phyloP scores from a whole-genome alignment of 2,797 vertebrate genomes.

The Luscinia luscinia region DNA sequence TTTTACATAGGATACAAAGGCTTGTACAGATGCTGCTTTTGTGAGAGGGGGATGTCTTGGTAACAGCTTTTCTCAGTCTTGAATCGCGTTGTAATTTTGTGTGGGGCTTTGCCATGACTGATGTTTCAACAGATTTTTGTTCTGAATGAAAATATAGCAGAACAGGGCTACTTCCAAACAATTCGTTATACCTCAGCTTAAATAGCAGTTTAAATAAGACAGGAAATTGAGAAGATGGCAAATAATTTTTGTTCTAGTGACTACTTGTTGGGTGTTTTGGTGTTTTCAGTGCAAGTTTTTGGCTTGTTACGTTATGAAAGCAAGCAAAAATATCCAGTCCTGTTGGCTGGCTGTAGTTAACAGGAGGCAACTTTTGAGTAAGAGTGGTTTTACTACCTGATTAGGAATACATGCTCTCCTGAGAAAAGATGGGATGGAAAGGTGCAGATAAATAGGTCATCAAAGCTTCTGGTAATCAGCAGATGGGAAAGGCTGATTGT shows the following conservation, averaged over 20 bases:
- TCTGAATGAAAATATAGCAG: not conserved
- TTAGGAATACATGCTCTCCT: not conserved
- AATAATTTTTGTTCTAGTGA: not conserved
- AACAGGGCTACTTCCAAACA: not conserved
- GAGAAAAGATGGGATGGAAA: not conserved
- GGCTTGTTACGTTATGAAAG: not conserved
- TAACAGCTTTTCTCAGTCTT: not conserved
- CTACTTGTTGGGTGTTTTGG: not conserved
- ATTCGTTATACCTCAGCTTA: not conserved
- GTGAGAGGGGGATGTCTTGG: not conserved
- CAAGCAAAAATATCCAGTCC: not conserved
- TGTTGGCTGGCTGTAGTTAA: not conserved
- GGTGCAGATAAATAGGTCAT: not conserved
- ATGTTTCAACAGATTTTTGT: not conserved
- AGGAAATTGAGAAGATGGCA: not conserved
- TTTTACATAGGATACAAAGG: not conserved
- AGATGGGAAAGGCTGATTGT: not conserved
- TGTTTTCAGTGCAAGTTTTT: not conserved
- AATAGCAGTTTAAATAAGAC: not conserved
- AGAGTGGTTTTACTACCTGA: not conserved
- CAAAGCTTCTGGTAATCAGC: not conserved
- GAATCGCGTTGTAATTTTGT: not conserved
- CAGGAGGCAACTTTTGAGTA: not conserved
- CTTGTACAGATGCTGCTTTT: not conserved
- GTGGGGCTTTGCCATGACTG: rapidly evolving